Percentiles rank a stretch among this genome's conserved stretches.
Evolutionary conservation across 2,888 invertebrate species (phyloP).

Genomic region (Hartigia nigra): DNA sequence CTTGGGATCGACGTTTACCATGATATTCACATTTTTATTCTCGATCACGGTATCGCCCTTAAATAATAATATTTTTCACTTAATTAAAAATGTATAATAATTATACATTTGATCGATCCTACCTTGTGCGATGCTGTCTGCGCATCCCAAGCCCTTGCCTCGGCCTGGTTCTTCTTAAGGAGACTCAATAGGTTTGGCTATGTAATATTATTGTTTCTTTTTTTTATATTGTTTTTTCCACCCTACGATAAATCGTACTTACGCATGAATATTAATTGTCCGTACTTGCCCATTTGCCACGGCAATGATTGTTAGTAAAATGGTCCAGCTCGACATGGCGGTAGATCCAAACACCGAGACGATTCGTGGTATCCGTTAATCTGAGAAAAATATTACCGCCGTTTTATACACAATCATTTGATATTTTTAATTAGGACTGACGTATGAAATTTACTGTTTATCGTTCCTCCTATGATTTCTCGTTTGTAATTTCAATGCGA

Average conservation of each 20-base stretch:
- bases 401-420: neutral
- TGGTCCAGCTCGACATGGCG: neutral
- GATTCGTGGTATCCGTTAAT: neutral
- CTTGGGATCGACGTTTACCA: slow-evolving; percentile 43
- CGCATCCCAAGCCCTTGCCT: neutral
- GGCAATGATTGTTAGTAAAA: neutral
- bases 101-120: neutral
- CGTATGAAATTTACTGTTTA: neutral
- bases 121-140: neutral
- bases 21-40: slow-evolving; percentile 44
- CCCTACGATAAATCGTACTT: neutral
- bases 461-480: neutral
- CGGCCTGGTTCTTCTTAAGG: neutral
- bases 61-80: neutral
- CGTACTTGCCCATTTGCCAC: neutral
- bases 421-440: neutral
- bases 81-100: neutral
- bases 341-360: neutral
- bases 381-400: neutral
- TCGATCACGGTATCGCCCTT: slow-evolving; percentile 30
- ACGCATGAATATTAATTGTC: neutral
- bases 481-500: neutral
- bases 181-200: no score
- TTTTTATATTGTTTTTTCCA: neutral
- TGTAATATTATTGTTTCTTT: neutral